Conservation (phyloP, 2,888 invertebrate species). For the Agrotis clavis region DNA sequence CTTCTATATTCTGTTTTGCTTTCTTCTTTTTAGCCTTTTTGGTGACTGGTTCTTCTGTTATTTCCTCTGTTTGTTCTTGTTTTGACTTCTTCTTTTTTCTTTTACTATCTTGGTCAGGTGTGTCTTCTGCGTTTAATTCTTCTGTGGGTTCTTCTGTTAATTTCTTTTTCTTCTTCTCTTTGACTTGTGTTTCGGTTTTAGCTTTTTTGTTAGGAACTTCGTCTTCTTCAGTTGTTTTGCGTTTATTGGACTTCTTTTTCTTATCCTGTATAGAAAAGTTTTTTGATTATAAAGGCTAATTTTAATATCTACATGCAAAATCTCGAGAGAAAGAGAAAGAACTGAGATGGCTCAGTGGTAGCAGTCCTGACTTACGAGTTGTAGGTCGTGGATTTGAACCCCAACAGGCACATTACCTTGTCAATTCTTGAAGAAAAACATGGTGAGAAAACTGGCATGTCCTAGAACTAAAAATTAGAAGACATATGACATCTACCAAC, state of each 20-base stretch:
- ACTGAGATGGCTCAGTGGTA: too few relatives aligned
- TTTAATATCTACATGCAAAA: too few relatives aligned
- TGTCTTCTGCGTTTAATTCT: slow-evolving; percentile 17
- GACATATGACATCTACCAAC: too few relatives aligned
- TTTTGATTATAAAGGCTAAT: neutral
- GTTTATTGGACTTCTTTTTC: slow-evolving; percentile 66
- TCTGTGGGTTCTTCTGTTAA: slow-evolving; percentile 15
- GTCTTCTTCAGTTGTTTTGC: slow-evolving; percentile 52
- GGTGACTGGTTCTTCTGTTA: slow-evolving; percentile 33
- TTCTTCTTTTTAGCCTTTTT: slow-evolving; percentile 58
- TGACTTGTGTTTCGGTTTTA: slow-evolving; percentile 33
- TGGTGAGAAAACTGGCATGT: too few relatives aligned
- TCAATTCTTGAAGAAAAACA: too few relatives aligned
- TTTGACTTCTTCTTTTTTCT: slow-evolving; percentile 25
- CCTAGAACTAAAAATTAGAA: too few relatives aligned
- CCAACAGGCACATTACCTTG: too few relatives aligned
- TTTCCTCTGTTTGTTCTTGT: slow-evolving; percentile 18
- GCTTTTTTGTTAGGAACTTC: slow-evolving; percentile 47
- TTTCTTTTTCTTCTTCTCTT: slow-evolving; percentile 35
- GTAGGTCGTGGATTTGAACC: too few relatives aligned
- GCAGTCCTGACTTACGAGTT: too few relatives aligned
- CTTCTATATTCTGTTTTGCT: slow-evolving; percentile 36
- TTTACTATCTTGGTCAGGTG: slow-evolving; percentile 10
- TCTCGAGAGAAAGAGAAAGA: too few relatives aligned
- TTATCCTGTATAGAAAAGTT: slow-evolving; percentile 68